Base-by-base conservation (phyloP, 2,888 invertebrate genomes). In the Tinea trinotella region DNA sequence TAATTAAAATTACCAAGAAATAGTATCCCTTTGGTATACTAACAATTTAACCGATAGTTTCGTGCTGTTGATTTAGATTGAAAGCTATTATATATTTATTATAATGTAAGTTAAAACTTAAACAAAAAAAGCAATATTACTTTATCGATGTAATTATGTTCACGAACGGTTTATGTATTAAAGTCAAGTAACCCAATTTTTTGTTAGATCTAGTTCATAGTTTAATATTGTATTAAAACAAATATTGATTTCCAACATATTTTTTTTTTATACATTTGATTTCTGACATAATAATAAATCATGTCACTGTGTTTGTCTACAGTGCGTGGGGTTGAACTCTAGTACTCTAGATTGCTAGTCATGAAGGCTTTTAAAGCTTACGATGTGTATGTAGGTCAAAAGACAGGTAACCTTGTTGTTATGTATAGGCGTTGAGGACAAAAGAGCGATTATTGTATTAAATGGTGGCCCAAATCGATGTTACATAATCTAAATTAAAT, bases 361-460 rank as follows among this genome's bases (percentile, higher is more conserved):
- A 72, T 67, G 68, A 71, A 71, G 71, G 68, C 64, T 71, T 73
- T 69, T 65, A 70, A 65, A 65, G 63, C 63, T 64, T 62, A 63
- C 34, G 35, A 59, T 58, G 63, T 56, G 54, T 62, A 71, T 70
- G 67, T 73, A 61, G 74, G 73, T 71, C 71, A 75, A 58, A 64
- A 63, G 49, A 65, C 24, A 50, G 12, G 24, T 15, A 56, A 59
- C 59, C 58, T 62, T 54, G 57, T 57, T 57, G 13, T 15, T 10
- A 10, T 24, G 53, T 40, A 55, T 54, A 58, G 57, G 59, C 46
- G 55, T 55, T 55, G 53, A 52, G 12, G 19, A 48, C 36, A 54
- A 55, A 54, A n/a, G 44, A 19, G 18, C 55, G 54, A 50, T 54
- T 54, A 56, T 30, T 49, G 22, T 24, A 54, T 50, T 1, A 50